Evolutionary conservation across 2,797 vertebrate genomes (phyloP).

Genomic region (Arnoldichthys spilopterus): DNA sequence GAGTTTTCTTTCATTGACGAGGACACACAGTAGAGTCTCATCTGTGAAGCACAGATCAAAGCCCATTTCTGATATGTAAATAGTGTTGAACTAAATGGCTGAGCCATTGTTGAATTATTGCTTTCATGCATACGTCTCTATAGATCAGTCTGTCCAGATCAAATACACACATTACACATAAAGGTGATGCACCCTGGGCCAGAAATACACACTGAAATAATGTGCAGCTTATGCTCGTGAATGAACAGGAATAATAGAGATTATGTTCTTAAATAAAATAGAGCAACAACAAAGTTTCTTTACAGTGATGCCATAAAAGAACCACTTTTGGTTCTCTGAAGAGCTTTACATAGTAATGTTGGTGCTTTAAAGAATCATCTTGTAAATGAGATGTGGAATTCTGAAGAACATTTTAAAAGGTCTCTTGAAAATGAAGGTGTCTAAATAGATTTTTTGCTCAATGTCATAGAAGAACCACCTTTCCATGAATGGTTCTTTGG

Average conservation of each 20-base stretch:
- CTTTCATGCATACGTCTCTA: constrained; percentile 47
- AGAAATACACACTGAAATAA: neutral
- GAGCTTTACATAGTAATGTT: neutral
- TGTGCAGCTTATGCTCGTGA: constrained; percentile 15
- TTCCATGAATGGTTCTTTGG: too few species aligned
- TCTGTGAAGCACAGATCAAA: constrained; percentile 52
- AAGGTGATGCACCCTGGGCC: neutral
- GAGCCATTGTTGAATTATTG: constrained; percentile 51
- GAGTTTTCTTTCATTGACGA: constrained; percentile 29
- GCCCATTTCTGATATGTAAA: constrained; percentile 56
- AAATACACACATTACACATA: constrained; percentile 42
- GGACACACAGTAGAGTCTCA: constrained; percentile 22
- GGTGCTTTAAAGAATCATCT: neutral
- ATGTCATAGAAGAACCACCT: too few species aligned
- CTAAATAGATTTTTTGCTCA: too few species aligned
- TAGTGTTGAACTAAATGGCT: constrained; percentile 33
- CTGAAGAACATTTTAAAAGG: neutral
- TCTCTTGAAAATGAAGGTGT: too few species aligned
- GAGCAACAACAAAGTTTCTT: neutral
- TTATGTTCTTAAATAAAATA: neutral
- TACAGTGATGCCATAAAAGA: neutral
- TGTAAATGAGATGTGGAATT: neutral
- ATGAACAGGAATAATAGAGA: constrained; percentile 18
- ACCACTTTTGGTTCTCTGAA: neutral
- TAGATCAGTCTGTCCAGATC: constrained; percentile 47